These are phyloP conservation scores for Scatophagus argus DNA, from an alignment of 2,113 vertebrate genomes.

Conservation along the genomic window DNA sequence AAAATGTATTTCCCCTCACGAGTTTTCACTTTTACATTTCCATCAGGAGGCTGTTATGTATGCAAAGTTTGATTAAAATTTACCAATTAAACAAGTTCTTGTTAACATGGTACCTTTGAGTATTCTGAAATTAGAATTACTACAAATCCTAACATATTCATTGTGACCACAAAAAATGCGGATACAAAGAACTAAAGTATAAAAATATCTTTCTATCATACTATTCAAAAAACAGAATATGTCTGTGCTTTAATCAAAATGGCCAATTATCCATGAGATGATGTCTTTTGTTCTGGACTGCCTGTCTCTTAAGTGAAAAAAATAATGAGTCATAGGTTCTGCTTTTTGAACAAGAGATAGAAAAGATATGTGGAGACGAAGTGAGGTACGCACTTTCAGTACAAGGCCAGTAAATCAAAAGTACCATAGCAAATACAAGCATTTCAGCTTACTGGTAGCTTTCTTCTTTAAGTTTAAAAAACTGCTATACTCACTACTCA, in stretches of 20 bases:
- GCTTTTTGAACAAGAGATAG: slow-evolving; percentile 19
- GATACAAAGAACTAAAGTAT: not conserved
- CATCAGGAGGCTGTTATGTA: not conserved
- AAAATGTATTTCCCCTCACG: too few species aligned
- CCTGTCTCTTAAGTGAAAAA: slow-evolving; percentile 17
- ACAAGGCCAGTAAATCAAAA: slow-evolving; percentile 1
- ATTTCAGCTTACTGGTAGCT: not conserved
- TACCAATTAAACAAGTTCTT: not conserved
- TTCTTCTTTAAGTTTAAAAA: not conserved
- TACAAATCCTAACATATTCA: not conserved
- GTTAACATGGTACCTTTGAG: not conserved
- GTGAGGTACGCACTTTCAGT: not conserved
- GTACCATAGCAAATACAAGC: not conserved
- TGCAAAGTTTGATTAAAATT: not conserved
- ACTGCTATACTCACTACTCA: not conserved
- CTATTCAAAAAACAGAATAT: not conserved
- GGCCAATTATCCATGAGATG: not conserved
- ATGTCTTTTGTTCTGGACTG: slow-evolving; percentile 10
- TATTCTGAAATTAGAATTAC: not conserved
- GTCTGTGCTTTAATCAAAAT: not conserved
- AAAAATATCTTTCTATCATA: too few species aligned
- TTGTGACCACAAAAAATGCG: too few species aligned
- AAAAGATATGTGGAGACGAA: slow-evolving; percentile 9
- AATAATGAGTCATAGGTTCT: slow-evolving; percentile 49
- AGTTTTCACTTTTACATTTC: not conserved